Evolutionary conservation across 1,140 invertebrate species (phyloP), one percentile per base, ranked within the genome.

Genomic region (Sycobia sp.): DNA sequence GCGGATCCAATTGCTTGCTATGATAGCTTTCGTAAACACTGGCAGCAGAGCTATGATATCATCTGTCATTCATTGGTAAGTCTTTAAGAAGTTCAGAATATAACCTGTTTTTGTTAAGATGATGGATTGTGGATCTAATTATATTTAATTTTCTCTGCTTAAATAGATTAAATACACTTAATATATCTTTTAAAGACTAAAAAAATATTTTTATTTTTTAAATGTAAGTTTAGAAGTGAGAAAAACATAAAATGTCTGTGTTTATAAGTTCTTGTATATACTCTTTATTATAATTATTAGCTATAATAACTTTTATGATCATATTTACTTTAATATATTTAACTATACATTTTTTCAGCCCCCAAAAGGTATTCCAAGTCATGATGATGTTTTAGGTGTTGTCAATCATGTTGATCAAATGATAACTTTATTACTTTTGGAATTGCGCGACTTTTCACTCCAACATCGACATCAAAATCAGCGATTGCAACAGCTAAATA

Each of bases 321-420:
- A n/a, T n/a, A n/a, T n/a, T n/a, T n/a, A n/a, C n/a, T n/a, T n/a
- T n/a, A n/a, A n/a, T n/a, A n/a, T n/a, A n/a, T 10, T 43, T 43
- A 43, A 43, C 16, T 16, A 8, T 13, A 22, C 32, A 3, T 32
- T 44, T n/a, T 71, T 71, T 68, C 68, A 77, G 76, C 75, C 80
- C 68, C 76, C 76, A n/a, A 78, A 80, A 61, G 76, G 79, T 20
- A 75, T 79, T 68, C 84, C 87, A 32, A 84, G 78, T 62, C 87
- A 90, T 65, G 92, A 97, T 81, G 94, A 96, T 78, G 90, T 97
- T 1, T 84, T 94, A 20, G 90, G 89, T 18, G 94, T 98, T 32
- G 90, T 95, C 3, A 95, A 94, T 78, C 93, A 97, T 73, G 80
- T 98, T 72, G 93, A 95, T 73, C 94, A 96, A 75, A 91, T 98